phyloP scores from a whole-genome alignment of 2,797 vertebrate species.

The Tangara arthus region DNA sequence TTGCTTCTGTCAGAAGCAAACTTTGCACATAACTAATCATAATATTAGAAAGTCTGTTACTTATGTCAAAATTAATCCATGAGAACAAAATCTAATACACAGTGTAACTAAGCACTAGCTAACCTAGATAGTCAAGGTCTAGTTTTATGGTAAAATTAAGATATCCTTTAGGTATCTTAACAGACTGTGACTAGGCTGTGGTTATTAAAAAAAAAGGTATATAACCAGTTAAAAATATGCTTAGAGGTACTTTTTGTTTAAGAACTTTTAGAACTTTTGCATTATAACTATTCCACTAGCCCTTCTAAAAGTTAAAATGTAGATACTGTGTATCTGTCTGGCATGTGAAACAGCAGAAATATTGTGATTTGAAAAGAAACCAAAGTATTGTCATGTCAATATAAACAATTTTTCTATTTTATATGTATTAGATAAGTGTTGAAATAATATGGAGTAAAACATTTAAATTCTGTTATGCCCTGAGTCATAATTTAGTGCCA shows the following conservation, averaged over 20 bases:
- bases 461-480: not conserved
- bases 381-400: not conserved
- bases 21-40: not conserved
- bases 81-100: not conserved
- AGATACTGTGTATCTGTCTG: rapidly evolving
- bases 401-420: not conserved
- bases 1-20: not conserved
- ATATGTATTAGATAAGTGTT: not conserved
- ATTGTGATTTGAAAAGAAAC: not conserved
- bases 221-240: not conserved
- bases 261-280: not conserved
- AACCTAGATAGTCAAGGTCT: not conserved
- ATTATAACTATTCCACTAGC: not conserved
- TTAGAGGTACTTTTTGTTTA: not conserved
- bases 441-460: not conserved
- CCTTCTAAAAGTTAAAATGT: not conserved
- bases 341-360: not conserved
- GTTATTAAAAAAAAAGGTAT: not conserved
- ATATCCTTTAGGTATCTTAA: not conserved
- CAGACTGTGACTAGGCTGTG: not conserved
- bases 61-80: not conserved
- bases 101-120: not conserved
- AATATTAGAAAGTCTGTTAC: not conserved
- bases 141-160: not conserved
- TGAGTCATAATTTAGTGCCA: not conserved